phyloP scores from a whole-genome alignment of 2,888 invertebrate species.

The Pterostichus niger region DNA sequence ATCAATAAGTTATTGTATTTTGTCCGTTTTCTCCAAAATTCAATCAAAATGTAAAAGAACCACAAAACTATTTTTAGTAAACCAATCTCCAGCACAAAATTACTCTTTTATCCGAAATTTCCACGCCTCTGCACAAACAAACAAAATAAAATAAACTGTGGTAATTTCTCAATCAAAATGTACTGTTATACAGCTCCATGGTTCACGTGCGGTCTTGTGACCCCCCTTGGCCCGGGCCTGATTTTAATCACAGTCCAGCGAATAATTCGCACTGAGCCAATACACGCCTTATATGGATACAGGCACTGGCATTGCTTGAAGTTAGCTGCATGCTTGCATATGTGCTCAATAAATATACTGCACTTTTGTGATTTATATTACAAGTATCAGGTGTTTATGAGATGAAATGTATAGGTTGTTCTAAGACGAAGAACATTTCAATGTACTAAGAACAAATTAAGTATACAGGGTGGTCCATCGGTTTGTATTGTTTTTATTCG shows the following conservation, averaged over 20 bases:
- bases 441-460: too few species aligned
- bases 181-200: neutral
- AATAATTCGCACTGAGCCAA: slow-evolving; percentile 33
- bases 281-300: slow-evolving; percentile 8
- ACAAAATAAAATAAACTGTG: neutral
- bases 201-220: slow-evolving; percentile 9
- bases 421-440: too few species aligned
- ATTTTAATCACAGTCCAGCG: slow-evolving; percentile 9
- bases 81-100: neutral
- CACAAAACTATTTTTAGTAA: neutral
- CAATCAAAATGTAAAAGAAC: too few species aligned
- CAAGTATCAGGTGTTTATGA: neutral
- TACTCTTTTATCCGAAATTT: slow-evolving; percentile 9
- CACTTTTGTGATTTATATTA: slow-evolving; percentile 9
- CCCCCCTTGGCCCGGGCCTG: slow-evolving; percentile 27
- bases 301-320: neutral
- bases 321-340: neutral
- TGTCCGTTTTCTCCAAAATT: too few species aligned
- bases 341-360: neutral
- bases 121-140: neutral
- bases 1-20: too few species aligned
- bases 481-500: too few species aligned
- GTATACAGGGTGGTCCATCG: too few species aligned
- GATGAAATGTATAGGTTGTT: too few species aligned
- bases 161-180: slow-evolving; percentile 15